Conservation (phyloP, 2,888 invertebrate genomes). For the Arenicola marina region DNA sequence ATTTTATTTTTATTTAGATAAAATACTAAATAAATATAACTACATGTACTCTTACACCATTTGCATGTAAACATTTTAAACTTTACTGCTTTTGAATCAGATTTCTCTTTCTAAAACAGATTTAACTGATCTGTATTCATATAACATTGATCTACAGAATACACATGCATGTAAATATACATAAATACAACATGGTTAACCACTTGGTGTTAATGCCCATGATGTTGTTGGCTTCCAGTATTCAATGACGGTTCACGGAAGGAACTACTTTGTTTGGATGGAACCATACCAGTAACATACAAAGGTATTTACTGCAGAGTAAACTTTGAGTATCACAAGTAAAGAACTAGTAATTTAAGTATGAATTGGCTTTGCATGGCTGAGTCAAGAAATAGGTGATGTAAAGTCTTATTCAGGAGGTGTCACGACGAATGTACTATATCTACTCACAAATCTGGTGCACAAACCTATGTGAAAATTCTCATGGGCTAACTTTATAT, state of each 20-base stretch:
- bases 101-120: not conserved
- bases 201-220: not conserved
- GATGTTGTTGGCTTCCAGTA: slow-evolving; percentile 65
- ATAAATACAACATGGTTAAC: not conserved
- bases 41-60: no score
- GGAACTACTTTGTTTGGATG: slow-evolving; percentile 81
- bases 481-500: no score
- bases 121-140: no score
- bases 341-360: no score
- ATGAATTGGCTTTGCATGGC: no score
- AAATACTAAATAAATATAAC: no score
- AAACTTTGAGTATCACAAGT: not conserved
- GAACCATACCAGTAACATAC: slow-evolving; percentile 90
- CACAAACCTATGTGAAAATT: not conserved
- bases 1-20: not conserved
- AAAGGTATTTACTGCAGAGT: slow-evolving; percentile 69
- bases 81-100: not conserved
- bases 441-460: not conserved
- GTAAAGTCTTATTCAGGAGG: no score
- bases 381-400: no score
- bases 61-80: not conserved
- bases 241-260: slow-evolving; percentile 85
- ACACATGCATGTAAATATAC: no score
- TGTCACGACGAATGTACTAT: not conserved
- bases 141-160: no score